These are phyloP conservation scores for Dicerorhinus sumatrensis DNA, from an alignment of 2,113 vertebrate species.

Conservation along the genomic window DNA sequence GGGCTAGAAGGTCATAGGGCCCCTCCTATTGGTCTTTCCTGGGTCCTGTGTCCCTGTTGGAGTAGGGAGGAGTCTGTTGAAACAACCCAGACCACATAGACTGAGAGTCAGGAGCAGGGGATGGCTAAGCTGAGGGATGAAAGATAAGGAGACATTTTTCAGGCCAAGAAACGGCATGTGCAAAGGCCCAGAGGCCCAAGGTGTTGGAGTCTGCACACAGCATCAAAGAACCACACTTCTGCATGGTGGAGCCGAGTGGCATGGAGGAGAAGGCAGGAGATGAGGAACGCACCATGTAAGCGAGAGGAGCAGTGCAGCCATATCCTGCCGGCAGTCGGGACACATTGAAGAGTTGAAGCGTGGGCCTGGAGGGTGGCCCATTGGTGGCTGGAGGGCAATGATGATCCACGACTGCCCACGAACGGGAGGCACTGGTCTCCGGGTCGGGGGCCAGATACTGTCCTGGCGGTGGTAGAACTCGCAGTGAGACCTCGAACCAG, in stretches of 20 bases:
- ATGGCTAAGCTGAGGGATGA: background rate
- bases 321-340: background rate
- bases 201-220: background rate
- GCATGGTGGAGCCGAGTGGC: background rate
- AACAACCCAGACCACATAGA: background rate
- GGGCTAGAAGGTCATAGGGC: background rate
- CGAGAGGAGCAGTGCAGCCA: rapidly evolving
- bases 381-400: background rate
- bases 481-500: background rate
- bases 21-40: background rate
- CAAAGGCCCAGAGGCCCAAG: background rate
- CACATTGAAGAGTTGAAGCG: background rate
- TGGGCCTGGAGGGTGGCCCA: background rate
- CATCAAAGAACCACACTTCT: rapidly evolving
- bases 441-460: background rate
- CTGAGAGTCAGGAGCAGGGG: background rate
- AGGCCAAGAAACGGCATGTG: background rate
- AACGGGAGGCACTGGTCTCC: too few species aligned
- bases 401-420: background rate
- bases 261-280: too few species aligned
- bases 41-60: background rate
- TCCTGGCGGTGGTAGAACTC: background rate
- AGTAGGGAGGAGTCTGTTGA: background rate
- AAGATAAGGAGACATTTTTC: background rate
- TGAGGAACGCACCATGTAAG: rapidly evolving